These are phyloP conservation scores for Tiaroga cobitis DNA, from an alignment of 2,797 vertebrate species.

Conservation along the genomic window DNA sequence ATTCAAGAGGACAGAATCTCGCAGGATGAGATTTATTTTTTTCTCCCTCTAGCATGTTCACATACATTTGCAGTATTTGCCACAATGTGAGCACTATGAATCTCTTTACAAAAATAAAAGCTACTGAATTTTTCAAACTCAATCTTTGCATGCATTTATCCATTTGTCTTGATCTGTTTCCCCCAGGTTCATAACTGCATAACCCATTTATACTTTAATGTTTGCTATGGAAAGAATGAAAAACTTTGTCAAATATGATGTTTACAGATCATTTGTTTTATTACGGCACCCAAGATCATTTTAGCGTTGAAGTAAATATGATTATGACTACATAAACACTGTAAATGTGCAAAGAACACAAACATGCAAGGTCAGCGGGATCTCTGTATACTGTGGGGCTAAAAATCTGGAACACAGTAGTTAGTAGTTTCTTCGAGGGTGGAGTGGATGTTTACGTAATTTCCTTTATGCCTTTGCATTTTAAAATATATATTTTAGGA, in stretches of 20 bases:
- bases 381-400: not conserved
- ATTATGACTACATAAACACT: constrained; percentile 12
- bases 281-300: not conserved
- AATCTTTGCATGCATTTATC: constrained; percentile 73
- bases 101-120: constrained; percentile 83
- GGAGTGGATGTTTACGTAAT: constrained; percentile 46
- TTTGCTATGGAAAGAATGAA: constrained; percentile 13
- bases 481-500: constrained; percentile 52
- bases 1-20: constrained; percentile 76
- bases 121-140: constrained; percentile 71
- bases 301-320: constrained; percentile 1
- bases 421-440: constrained; percentile 51
- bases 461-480: constrained; percentile 11
- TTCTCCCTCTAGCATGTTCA: constrained; percentile 78
- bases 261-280: constrained; percentile 24
- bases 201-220: constrained; percentile 11
- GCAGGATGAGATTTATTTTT: constrained; percentile 82
- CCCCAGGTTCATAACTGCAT: constrained; percentile 13
- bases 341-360: constrained; percentile 27
- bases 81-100: constrained; percentile 73
- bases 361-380: constrained; percentile 1
- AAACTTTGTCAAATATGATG: not conserved
- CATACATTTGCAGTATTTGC: constrained; percentile 72
- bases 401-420: constrained; percentile 31
- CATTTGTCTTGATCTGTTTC: constrained; percentile 50